Evolutionary conservation across 2,888 invertebrate species (phyloP).

Genomic region (Metalampra italica): DNA sequence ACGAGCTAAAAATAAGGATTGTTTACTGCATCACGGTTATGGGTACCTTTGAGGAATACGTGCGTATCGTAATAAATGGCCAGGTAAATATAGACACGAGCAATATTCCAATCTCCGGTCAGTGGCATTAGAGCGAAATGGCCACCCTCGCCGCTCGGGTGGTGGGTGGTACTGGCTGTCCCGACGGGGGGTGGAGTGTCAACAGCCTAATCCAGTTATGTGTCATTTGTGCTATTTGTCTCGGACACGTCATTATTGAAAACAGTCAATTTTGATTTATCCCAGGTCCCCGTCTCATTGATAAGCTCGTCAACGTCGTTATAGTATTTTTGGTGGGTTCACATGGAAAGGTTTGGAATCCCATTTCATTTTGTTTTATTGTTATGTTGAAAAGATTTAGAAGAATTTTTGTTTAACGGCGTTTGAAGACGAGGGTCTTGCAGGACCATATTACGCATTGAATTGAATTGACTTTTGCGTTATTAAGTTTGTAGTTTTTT

Average conservation of each 20-base stretch:
- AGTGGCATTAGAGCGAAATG: conserved; percentile 37
- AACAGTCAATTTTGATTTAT: background rate
- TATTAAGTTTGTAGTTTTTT: no score
- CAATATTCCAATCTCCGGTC: conserved; percentile 43
- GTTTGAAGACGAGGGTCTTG: no score
- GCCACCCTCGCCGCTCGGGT: conserved; percentile 25
- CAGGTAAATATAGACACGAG: background rate
- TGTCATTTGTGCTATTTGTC: conserved; percentile 11
- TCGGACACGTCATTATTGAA: background rate
- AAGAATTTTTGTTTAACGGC: no score
- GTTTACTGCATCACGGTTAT: conserved; percentile 24
- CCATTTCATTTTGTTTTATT: no score
- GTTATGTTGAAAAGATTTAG: no score
- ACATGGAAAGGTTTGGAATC: no score
- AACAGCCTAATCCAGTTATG: conserved; percentile 17
- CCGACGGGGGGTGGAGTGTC: conserved; percentile 2
- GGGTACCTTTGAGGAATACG: conserved; percentile 1
- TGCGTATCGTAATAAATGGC: background rate
- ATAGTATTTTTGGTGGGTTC: no score
- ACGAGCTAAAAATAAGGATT: conserved; percentile 51
- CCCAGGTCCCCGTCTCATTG: no score
- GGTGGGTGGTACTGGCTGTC: conserved; percentile 11
- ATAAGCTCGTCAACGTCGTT: no score
- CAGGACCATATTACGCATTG: no score
- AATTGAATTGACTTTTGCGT: no score